These are phyloP conservation scores for Tricholaema leucomelas DNA, from an alignment of 2,113 vertebrate genomes.

Conservation along the genomic window DNA sequence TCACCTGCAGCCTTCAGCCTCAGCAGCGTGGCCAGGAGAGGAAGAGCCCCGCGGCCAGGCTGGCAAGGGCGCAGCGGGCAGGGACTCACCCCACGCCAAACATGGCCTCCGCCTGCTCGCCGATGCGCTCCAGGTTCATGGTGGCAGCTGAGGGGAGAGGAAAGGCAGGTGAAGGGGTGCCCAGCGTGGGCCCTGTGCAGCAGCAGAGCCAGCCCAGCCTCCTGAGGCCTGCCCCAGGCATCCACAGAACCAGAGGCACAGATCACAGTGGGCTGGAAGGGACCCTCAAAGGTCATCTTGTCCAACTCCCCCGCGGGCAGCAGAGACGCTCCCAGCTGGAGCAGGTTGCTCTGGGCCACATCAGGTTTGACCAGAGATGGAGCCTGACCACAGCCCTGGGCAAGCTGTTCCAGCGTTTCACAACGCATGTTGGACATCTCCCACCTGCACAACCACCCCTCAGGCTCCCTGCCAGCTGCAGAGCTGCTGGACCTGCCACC, in stretches of 20 bases:
- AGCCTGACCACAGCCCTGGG: no score
- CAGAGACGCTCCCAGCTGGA: no score
- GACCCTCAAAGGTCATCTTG: no score
- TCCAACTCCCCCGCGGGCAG: no score
- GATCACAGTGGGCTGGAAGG: no score
- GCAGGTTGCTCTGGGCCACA: no score
- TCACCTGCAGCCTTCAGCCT: neutral
- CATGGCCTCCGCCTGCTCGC: conserved; percentile 97
- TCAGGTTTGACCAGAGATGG: no score
- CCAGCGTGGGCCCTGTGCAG: accelerated
- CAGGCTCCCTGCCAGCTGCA: neutral
- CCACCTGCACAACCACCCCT: neutral
- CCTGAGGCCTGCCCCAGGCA: neutral
- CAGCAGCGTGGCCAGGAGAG: neutral
- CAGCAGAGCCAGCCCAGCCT: neutral
- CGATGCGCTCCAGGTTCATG: conserved; percentile 92
- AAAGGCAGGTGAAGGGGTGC: neutral
- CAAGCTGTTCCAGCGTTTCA: no score
- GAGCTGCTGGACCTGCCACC: neutral
- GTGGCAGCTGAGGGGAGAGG: conserved; percentile 75
- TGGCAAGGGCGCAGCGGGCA: neutral
- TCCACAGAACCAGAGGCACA: no score
- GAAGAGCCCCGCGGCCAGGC: neutral
- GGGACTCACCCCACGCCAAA: conserved; percentile 92
- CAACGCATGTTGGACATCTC: neutral